Percentiles rank a stretch among this genome's conserved stretches.
Evolutionary conservation across 2,113 vertebrate genomes (phyloP).

Genomic region (Rhadina sibilatrix): DNA sequence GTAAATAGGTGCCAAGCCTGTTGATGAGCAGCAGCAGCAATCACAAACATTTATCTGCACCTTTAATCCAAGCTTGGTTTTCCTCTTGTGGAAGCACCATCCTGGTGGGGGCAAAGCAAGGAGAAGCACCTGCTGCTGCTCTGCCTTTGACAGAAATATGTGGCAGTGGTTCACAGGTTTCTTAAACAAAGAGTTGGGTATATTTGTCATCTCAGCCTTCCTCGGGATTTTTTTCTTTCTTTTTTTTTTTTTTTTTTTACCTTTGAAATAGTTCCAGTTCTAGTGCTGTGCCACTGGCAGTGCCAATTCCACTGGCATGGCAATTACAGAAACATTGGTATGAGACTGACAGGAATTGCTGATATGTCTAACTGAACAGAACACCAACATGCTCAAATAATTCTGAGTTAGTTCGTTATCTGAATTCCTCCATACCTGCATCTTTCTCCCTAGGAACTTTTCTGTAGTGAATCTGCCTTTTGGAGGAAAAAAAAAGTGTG

Average conservation of each 20-base stretch:
- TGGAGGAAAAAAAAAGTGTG: neutral
- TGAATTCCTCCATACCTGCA: neutral
- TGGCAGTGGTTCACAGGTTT: neutral
- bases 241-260: too few relatives aligned
- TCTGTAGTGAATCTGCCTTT: neutral
- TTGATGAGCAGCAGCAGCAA: neutral
- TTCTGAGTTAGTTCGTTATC: neutral
- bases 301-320: neutral
- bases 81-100: too few relatives aligned
- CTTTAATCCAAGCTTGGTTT: neutral
- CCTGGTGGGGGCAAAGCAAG: neutral
- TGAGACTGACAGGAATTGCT: neutral
- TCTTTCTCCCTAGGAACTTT: neutral
- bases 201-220: neutral
- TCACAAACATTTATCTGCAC: neutral
- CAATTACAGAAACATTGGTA: neutral
- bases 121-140: neutral
- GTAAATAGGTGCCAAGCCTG: neutral
- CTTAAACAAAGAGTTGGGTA: neutral
- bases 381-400: neutral
- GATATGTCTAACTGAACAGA: neutral
- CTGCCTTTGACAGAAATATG: neutral
- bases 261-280: neutral
- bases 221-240: too few relatives aligned
- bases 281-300: neutral